Base-by-base conservation (phyloP, 2,888 invertebrate species). In the Anoplius nigerrimus region DNA sequence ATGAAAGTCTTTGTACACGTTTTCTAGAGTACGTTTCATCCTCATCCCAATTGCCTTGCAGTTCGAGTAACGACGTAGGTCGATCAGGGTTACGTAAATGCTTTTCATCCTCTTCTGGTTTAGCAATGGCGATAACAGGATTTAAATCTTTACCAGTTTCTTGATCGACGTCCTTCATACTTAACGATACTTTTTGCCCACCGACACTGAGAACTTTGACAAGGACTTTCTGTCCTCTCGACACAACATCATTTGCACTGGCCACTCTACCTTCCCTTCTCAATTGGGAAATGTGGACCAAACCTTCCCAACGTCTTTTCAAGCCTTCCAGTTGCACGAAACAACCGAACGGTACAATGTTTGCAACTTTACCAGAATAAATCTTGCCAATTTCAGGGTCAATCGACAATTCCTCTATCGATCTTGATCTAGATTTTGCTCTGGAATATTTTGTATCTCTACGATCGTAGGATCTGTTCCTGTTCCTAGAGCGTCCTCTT, bases 121-220 rank as follows among this genome's bases (percentile, higher is more conserved):
- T 92, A 51, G 91, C 86, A 74, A 93, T 91, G 8, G 92, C 91
- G 83, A 94, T 92, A 0, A 93, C 89, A 0, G 98, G 98, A 90
- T 99, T 98, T 60, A 99, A 90, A 90, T 99, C 99, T 85, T 94
- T 94, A 0, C 99, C 99, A 0, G 95, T 95, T 20, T 93, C 93
- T 89, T 99, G 99, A 87, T 99, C 97, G 0, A 98, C 99, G 89
- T 99, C 98, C 90, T 98, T 98, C 95, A 99, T 97, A 0, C 97
- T 97, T 2, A 99, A 91, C 0, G 98, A 98, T 57, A 87, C 83
- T 66, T 88, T 99, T 86, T 97, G 96, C 0, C 97, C 98, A n/a
- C 95, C 95, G 42, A 98, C 92, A 16, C 96, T 96, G 64, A 98
- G 89, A 0, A 98, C 97, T 91, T 99, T 98, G 0, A 94, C 92